These are phyloP conservation scores for Merodon equestris DNA, from an alignment of 2,888 invertebrate genomes.

Conservation along the genomic window DNA sequence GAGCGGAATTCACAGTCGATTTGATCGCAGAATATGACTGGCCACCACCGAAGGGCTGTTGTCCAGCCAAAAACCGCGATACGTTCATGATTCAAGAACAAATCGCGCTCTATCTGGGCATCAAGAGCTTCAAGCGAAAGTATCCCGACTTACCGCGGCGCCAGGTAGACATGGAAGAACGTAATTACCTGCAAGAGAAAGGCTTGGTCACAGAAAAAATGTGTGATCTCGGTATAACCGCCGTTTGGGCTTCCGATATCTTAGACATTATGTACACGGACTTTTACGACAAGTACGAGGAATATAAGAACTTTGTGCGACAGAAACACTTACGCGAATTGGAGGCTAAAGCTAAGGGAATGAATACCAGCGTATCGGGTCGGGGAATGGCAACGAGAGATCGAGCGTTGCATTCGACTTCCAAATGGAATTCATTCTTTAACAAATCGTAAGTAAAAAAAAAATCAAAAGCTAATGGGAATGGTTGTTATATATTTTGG, in stretches of 20 bases:
- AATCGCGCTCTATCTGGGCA: constrained; percentile 95
- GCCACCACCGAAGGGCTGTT: constrained; percentile 83
- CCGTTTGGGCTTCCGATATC: constrained; percentile 94
- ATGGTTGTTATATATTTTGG: not conserved
- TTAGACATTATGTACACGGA: constrained; percentile 97
- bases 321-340: constrained; percentile 84
- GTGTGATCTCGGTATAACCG: constrained; percentile 95
- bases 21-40: constrained; percentile 96
- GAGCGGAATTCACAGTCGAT: constrained; percentile 87
- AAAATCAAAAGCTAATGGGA: not conserved
- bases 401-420: constrained; percentile 90
- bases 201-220: constrained; percentile 92
- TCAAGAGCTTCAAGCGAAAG: constrained; percentile 97
- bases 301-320: constrained; percentile 84
- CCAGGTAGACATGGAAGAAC: constrained; percentile 93
- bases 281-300: constrained; percentile 96
- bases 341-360: constrained; percentile 83
- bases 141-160: constrained; percentile 93
- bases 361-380: constrained; percentile 77
- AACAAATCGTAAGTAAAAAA: constrained; percentile 82
- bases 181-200: constrained; percentile 90
- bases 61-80: constrained; percentile 82
- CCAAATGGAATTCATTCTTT: constrained; percentile 92
- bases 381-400: constrained; percentile 82
- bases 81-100: constrained; percentile 97